These are phyloP conservation scores for Motacilla tschutschensis DNA, from an alignment of 2,113 vertebrate genomes.

Conservation along the genomic window DNA sequence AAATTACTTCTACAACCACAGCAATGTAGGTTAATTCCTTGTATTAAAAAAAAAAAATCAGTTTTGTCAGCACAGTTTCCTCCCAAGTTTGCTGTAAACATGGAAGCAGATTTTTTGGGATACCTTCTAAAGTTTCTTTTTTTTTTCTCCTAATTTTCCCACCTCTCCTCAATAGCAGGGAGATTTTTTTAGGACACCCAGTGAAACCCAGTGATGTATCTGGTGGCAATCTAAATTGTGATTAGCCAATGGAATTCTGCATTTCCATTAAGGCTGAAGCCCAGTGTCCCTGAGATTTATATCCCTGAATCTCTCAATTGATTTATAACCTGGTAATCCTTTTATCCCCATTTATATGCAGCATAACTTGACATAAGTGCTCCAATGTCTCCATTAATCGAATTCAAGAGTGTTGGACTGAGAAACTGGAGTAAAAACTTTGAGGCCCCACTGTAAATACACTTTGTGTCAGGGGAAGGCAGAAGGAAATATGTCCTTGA, in stretches of 20 bases:
- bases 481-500: slow-evolving; percentile 55
- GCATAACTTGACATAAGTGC: slow-evolving; percentile 78
- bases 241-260: slow-evolving; percentile 78
- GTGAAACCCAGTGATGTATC: slow-evolving; percentile 51
- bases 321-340: slow-evolving; percentile 82
- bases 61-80: background rate
- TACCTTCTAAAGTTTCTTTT: background rate
- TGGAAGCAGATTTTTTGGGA: background rate
- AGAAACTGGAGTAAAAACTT: slow-evolving; percentile 70
- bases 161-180: background rate
- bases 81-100: background rate
- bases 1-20: accelerated
- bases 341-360: slow-evolving; percentile 83
- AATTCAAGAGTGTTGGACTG: slow-evolving; percentile 72
- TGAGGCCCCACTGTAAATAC: slow-evolving; percentile 65
- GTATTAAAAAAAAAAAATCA: background rate
- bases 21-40: accelerated
- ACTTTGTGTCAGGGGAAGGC: slow-evolving; percentile 53
- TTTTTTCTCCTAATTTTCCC: background rate
- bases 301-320: slow-evolving; percentile 75
- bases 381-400: slow-evolving; percentile 75
- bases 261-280: slow-evolving; percentile 76
- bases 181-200: slow-evolving; percentile 19
- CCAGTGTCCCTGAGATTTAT: slow-evolving; percentile 77
- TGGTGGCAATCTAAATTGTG: slow-evolving; percentile 69